Evolutionary conservation across 2,888 invertebrate species (phyloP), one percentile per base, ranked within the genome.

Genomic region (Lamproptera curius): DNA sequence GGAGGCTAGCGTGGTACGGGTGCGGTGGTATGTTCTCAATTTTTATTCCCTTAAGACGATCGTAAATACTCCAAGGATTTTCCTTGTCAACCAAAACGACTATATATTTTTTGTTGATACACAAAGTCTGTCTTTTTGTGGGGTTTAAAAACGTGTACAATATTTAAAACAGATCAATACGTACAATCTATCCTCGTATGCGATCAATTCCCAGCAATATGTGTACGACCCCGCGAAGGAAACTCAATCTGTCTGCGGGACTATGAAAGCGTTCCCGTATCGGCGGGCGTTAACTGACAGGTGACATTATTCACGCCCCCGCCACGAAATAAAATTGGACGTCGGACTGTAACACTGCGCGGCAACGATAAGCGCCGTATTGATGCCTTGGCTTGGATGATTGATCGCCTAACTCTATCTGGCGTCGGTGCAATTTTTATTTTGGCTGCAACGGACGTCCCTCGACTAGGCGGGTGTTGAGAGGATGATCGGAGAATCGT

Each of bases 261-360:
- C 20, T 20, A 20, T 20, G 6, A 20, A 20, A 20, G 20, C 20
- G 20, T 37, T 37, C 36, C 28, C 36, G 28, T 37, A 43, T 45
- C 28, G 16, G 15, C 11, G 13, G 11, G 36, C n/a, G 35, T 16
- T 35, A 46, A 40, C 40, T 36, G 46, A 47, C 42, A 47, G 35
- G 47, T 47, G 37, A 38, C 47, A 42, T 42, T 33, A 47, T 42
- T 47, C 47, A 47, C 20, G 28, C 33, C 5, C 35, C 37, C 17
- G 20, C 15, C 37, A 37, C 16, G 20, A 42, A 47, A 47, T 42
- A 47, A 47, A 47, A 47, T 42, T 37, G 38, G 2, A 9, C 17
- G 33, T 16, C 6, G 16, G 16, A 17, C n/a, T 11, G 20, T 33
- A 8, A 11, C 20, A 34, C 34, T 20, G 34, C 20, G 8, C 20